phyloP scores from a whole-genome alignment of 1,140 invertebrate species.

The Cephus cinctus region DNA sequence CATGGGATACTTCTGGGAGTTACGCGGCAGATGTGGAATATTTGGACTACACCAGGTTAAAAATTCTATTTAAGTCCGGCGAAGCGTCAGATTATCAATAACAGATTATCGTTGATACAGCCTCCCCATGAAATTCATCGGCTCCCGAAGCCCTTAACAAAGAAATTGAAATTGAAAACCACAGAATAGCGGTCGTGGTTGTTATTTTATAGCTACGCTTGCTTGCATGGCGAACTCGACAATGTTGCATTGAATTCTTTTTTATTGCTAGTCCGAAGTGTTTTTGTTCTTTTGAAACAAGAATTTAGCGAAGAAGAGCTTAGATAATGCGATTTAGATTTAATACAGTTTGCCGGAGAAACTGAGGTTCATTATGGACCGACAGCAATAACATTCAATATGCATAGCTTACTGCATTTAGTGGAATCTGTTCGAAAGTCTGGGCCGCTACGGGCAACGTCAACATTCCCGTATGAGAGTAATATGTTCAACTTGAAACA shows the following conservation, averaged over 20 bases:
- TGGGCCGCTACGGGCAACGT: slow-evolving; percentile 26
- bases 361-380: slow-evolving; percentile 21
- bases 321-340: slow-evolving; percentile 19
- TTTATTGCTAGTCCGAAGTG: slow-evolving; percentile 17
- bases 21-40: background rate
- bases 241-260: slow-evolving; percentile 20
- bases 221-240: slow-evolving; percentile 17
- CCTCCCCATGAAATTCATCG: slow-evolving; percentile 11
- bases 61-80: no score
- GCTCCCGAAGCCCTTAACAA: background rate
- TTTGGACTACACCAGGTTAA: background rate
- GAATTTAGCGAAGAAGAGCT: slow-evolving; percentile 17
- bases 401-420: slow-evolving; percentile 20
- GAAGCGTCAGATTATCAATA: background rate
- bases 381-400: slow-evolving; percentile 20
- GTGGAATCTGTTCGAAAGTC: slow-evolving; percentile 13
- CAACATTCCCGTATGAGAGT: slow-evolving; percentile 24
- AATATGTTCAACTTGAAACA: slow-evolving; percentile 18
- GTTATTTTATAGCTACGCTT: slow-evolving; percentile 22
- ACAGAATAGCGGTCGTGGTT: slow-evolving; percentile 25
- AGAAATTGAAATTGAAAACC: slow-evolving; percentile 14
- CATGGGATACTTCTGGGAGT: slow-evolving; percentile 3
- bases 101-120: slow-evolving; percentile 6
- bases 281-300: slow-evolving; percentile 13
- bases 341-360: slow-evolving; percentile 17